phyloP scores from a whole-genome alignment of 2,888 invertebrate genomes.

The Ptychoptera contaminata region DNA sequence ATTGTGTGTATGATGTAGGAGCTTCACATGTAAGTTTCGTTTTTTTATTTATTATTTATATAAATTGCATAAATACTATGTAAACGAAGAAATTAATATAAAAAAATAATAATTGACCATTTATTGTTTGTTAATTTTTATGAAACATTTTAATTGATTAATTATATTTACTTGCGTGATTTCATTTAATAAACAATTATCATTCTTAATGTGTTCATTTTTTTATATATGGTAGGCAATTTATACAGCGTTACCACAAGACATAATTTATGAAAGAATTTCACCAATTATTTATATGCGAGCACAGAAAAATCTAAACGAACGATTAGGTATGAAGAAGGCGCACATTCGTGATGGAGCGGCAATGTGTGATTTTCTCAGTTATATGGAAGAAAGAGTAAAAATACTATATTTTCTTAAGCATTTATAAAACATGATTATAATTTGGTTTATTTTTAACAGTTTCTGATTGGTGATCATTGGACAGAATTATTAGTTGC shows the following conservation, averaged over 20 bases:
- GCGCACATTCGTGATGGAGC: conserved; percentile 80
- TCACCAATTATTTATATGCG: conserved; percentile 78
- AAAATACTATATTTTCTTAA: conserved; percentile 16
- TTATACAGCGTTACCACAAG: conserved; percentile 39
- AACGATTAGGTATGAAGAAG: conserved; percentile 64
- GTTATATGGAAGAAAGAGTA: conserved; percentile 52
- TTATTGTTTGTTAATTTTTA: too few species aligned
- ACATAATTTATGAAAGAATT: conserved; percentile 41
- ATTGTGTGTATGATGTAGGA: conserved; percentile 43
- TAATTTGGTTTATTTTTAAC: background rate
- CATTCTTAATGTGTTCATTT: background rate
- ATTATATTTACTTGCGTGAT: too few species aligned
- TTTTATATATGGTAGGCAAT: conserved; percentile 31
- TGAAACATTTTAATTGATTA: too few species aligned
- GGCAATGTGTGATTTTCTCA: conserved; percentile 75
- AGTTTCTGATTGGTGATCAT: conserved; percentile 21
- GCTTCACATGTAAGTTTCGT: background rate
- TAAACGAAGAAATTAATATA: background rate
- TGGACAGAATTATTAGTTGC: conserved; percentile 62
- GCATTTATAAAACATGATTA: background rate
- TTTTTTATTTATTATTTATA: too few species aligned
- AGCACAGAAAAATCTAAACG: conserved; percentile 70
- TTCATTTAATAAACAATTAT: too few species aligned
- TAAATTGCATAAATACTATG: background rate
- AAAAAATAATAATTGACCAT: background rate